phyloP scores from a whole-genome alignment of 2,888 invertebrate genomes.

The Hetaerina titia region DNA sequence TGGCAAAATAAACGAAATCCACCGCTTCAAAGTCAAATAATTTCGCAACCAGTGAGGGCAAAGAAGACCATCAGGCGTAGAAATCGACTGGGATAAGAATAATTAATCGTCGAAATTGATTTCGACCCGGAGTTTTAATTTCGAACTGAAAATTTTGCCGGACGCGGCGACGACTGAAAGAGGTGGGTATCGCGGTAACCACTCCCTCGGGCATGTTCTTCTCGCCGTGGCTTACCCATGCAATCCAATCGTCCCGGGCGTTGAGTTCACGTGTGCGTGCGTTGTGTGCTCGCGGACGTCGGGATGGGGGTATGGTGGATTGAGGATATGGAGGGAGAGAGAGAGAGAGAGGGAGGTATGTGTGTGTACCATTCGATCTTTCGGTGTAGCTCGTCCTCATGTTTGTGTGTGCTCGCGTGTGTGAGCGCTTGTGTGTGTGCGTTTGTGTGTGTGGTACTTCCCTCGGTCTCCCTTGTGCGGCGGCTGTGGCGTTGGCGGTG shows the following conservation, averaged over 20 bases:
- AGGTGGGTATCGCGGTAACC: too few relatives aligned
- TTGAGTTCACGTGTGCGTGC: neutral
- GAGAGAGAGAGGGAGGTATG: neutral
- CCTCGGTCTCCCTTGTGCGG: neutral
- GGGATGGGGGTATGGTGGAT: neutral
- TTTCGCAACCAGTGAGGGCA: too few relatives aligned
- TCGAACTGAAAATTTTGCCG: too few relatives aligned
- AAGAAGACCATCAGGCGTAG: too few relatives aligned
- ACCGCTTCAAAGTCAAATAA: too few relatives aligned
- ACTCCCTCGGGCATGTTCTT: neutral
- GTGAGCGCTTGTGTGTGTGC: neutral
- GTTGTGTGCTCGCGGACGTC: neutral
- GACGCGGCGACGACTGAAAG: too few relatives aligned
- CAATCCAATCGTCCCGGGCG: neutral
- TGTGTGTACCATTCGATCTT: neutral
- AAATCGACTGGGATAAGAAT: too few relatives aligned
- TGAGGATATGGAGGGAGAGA: neutral
- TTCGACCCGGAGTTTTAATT: too few relatives aligned
- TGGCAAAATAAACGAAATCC: too few relatives aligned
- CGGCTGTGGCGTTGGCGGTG: neutral
- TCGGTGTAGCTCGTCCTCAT: neutral
- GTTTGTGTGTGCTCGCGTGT: neutral
- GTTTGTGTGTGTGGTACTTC: neutral
- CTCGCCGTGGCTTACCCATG: neutral
- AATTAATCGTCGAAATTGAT: too few relatives aligned